Evolutionary conservation across 2,888 invertebrate genomes (phyloP).

Genomic region (Tromatobia lineatoria): DNA sequence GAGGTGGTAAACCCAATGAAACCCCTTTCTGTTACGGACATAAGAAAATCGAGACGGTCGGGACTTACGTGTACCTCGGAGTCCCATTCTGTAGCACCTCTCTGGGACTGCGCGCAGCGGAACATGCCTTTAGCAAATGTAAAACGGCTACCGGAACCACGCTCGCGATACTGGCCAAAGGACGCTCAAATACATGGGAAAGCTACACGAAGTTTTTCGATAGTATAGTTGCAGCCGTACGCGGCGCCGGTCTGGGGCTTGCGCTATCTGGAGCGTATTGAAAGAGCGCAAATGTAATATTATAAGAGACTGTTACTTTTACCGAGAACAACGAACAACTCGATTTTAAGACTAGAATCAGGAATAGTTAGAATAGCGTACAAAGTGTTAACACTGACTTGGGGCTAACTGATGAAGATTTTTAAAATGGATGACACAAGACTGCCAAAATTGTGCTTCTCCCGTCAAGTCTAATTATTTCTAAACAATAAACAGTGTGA

Average conservation of each 20-base stretch:
- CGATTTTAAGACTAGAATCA: constrained; percentile 32
- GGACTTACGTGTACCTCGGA: constrained; percentile 30
- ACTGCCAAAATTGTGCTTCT: constrained; percentile 8
- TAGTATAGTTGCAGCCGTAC: constrained; percentile 33
- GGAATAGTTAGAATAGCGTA: constrained; percentile 10
- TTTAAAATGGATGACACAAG: constrained; percentile 1
- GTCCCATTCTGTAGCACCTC: constrained; percentile 25
- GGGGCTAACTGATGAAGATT: constrained; percentile 1
- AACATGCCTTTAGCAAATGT: constrained; percentile 9
- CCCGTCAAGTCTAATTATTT: constrained; percentile 4
- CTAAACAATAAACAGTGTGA: background rate
- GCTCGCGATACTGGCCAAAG: constrained; percentile 19
- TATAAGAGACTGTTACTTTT: too few relatives aligned
- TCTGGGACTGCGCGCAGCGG: constrained; percentile 10
- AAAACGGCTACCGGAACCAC: constrained; percentile 20
- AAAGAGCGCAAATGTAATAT: too few relatives aligned
- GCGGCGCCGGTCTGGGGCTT: constrained; percentile 51
- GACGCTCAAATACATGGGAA: constrained; percentile 22
- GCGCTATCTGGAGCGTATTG: constrained; percentile 36
- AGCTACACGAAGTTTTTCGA: constrained; percentile 29
- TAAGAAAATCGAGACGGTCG: too few relatives aligned
- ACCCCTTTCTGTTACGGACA: too few relatives aligned
- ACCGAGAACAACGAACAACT: constrained; percentile 5
- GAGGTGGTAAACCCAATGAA: too few relatives aligned
- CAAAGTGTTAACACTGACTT: background rate